Evolutionary conservation across 2,113 vertebrate species (phyloP), one percentile per base, ranked within the genome.

Genomic region (Zosterops hypoxanthus): DNA sequence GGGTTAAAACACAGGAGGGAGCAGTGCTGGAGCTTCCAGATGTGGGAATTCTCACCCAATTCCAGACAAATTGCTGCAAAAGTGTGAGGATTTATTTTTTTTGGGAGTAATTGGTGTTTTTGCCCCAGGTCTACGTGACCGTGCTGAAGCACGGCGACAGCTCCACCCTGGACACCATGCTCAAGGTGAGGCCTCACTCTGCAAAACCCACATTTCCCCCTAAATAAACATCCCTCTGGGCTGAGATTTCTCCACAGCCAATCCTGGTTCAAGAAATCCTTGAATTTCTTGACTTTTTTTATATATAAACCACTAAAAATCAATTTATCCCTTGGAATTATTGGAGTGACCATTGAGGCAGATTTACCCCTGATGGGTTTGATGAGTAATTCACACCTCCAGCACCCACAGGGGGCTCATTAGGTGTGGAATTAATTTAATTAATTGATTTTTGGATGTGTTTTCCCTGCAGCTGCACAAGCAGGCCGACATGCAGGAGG

Each of bases 401-500:
- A 5, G 16, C 1, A 0, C 2, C 1, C 3, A 1, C 41, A 25
- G 69, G 11, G 8, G 21, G 70, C 6, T 49, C 10, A 3, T 76
- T 15, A 44, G 76, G 71, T 12, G 16, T 29, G 64, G 15, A 10
- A 7, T 5, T 1, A 2, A 0, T 16, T 39, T 11, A 39, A 39
- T 39, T 39, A 39, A 39, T 39, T 39, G 39, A 39, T 11, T 11
- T 39, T 39, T 39, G 39, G 39, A 11, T 39, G 39, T 39, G 39
- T 39, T 39, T 39, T 0, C 60, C 57, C 52, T 66, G 22, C 90
- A 99, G 99, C 99, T 99, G 83, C 99, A 99, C 98, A 99, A 99
- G 95, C 99, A 99, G 96, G 99, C 99, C 3, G 99, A 99, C 98
- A 99, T 99, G 99, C 99, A 99, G 96, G 99, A 99, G 97, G 99